Percentiles rank a stretch among this genome's conserved stretches.
Conservation (phyloP, 2,888 invertebrate genomes). For the Drosophila kuntzei region DNA sequence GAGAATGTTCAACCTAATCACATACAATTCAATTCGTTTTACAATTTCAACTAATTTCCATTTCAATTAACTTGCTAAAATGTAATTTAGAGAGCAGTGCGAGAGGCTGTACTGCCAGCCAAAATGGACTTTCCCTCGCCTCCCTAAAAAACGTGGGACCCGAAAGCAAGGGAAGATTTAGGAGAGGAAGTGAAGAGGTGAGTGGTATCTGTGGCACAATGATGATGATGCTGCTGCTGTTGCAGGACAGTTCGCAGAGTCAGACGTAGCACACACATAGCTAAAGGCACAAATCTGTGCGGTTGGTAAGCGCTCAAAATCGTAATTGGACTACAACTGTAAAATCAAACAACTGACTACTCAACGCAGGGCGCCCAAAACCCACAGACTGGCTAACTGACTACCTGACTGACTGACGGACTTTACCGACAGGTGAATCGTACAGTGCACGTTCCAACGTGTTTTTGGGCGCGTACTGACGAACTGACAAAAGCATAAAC, state of each 20-base stretch:
- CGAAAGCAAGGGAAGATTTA: neutral
- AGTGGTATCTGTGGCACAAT: slow-evolving; percentile 33
- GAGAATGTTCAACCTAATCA: slow-evolving; percentile 83
- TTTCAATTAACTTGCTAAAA: slow-evolving; percentile 85
- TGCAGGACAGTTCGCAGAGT: slow-evolving; percentile 40
- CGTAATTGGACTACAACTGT: slow-evolving; percentile 80
- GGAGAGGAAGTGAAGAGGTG: neutral
- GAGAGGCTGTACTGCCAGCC: slow-evolving; percentile 29
- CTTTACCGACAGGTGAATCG: slow-evolving; percentile 50
- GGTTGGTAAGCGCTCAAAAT: slow-evolving; percentile 78
- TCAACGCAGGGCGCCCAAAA: slow-evolving; percentile 37
- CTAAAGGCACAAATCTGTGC: slow-evolving; percentile 74
- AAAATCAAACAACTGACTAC: slow-evolving; percentile 77
- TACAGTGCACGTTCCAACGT: slow-evolving; percentile 35
- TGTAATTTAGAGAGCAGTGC: slow-evolving; percentile 81
- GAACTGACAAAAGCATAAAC: slow-evolving; percentile 84
- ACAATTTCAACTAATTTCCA: slow-evolving; percentile 85
- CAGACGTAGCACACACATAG: slow-evolving; percentile 27
- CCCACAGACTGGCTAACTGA: slow-evolving; percentile 24
- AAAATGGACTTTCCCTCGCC: slow-evolving; percentile 6
- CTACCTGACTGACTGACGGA: neutral
- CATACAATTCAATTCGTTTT: slow-evolving; percentile 85
- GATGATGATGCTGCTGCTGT: slow-evolving; percentile 49
- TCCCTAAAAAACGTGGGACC: slow-evolving; percentile 28
- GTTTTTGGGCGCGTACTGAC: slow-evolving; percentile 52